Conservation (phyloP, 2,113 vertebrate species). For the Gavialis gangeticus region DNA sequence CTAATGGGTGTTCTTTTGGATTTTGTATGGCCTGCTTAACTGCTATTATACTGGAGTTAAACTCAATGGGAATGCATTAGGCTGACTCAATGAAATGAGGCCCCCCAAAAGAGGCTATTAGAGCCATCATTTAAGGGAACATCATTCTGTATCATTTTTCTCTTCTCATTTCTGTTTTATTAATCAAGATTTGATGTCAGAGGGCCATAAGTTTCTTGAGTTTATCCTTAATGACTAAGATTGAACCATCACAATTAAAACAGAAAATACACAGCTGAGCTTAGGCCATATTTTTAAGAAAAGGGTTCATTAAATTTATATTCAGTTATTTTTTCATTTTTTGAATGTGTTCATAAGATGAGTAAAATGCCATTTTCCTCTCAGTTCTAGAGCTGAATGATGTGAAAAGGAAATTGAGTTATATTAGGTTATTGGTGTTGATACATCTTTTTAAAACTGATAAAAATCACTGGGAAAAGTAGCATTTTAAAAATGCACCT, state of each 20-base stretch:
- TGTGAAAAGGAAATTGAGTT: background rate
- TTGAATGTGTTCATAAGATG: background rate
- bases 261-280: no score
- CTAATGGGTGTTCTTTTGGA: background rate
- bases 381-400: background rate
- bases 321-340: no score
- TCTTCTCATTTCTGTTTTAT: background rate
- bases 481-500: no score
- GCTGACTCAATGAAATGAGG: background rate
- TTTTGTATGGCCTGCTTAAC: background rate
- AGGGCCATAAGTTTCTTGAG: background rate
- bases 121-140: background rate
- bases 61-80: fast-evolving
- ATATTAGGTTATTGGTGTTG: conserved; percentile 6
- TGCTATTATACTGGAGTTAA: background rate
- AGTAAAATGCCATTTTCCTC: background rate
- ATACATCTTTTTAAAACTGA: conserved; percentile 3
- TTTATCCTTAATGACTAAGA: background rate
- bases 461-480: background rate
- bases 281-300: no score
- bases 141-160: background rate
- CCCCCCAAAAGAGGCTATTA: background rate
- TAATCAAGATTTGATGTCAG: background rate
- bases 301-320: no score
- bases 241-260: background rate